phyloP scores from a whole-genome alignment of 1,140 invertebrate genomes.

The Mercenaria mercenaria region DNA sequence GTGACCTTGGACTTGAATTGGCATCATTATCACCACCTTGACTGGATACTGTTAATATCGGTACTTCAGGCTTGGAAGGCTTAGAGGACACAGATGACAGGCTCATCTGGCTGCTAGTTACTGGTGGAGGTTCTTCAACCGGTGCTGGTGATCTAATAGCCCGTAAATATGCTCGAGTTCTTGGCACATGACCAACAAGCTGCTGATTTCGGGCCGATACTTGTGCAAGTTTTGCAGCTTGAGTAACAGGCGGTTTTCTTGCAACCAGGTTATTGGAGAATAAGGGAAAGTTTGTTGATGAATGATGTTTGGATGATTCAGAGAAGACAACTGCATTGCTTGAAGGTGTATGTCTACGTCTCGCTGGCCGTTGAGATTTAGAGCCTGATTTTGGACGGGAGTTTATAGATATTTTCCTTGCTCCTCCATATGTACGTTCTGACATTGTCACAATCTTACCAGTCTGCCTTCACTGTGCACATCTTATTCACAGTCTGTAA shows the following conservation, averaged over 20 bases:
- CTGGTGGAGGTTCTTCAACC: conserved; percentile 32
- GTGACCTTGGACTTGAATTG: background rate
- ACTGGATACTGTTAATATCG: background rate
- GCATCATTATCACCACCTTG: background rate
- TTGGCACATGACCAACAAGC: conserved; percentile 15
- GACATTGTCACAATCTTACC: background rate
- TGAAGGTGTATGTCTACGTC: conserved; percentile 36
- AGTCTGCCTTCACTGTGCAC: too few relatives aligned
- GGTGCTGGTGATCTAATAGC: conserved; percentile 42
- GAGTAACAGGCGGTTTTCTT: conserved; percentile 29
- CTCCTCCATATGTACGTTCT: background rate
- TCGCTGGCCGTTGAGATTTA: background rate
- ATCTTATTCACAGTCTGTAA: too few relatives aligned
- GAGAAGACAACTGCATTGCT: conserved; percentile 50
- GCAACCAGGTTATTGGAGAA: conserved; percentile 67
- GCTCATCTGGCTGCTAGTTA: background rate
- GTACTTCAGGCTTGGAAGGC: background rate
- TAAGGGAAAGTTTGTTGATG: conserved; percentile 64
- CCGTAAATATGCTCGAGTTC: conserved; percentile 2
- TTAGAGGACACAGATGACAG: background rate
- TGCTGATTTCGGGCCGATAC: conserved; percentile 24
- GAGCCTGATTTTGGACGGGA: conserved; percentile 31
- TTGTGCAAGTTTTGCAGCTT: background rate
- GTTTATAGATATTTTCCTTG: background rate
- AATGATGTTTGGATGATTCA: conserved; percentile 48